Evolutionary conservation across 2,888 invertebrate species (phyloP).

Genomic region (Drosophila acutilabella): DNA sequence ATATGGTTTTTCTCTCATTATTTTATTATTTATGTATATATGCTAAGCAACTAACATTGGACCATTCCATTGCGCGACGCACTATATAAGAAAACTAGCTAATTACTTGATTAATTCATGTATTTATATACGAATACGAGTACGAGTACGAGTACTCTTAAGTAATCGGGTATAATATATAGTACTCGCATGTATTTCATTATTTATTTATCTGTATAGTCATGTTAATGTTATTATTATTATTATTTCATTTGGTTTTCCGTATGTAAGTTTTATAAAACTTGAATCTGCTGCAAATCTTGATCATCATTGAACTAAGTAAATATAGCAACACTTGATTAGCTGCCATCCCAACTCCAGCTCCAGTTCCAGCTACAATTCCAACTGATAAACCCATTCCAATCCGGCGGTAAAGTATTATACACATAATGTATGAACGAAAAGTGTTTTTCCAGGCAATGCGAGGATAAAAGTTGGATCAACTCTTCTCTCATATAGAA

Average conservation of each 20-base stretch:
- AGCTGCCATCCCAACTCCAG: conserved; percentile 25
- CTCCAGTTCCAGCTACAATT: conserved; percentile 33
- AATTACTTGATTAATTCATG: conserved; percentile 67
- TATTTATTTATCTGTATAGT: conserved; percentile 26
- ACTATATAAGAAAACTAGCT: conserved; percentile 81
- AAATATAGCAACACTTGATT: conserved; percentile 16
- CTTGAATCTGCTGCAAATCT: conserved; percentile 45
- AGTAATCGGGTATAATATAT: conserved; percentile 40
- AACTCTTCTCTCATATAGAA: conserved; percentile 66
- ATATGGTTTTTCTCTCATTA: conserved; percentile 42
- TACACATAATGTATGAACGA: conserved; percentile 63
- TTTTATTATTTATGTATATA: conserved; percentile 62
- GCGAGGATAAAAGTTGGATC: conserved; percentile 52
- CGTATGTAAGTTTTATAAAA: conserved; percentile 51
- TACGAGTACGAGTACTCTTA: conserved; percentile 22
- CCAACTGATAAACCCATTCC: conserved; percentile 30
- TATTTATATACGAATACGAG: conserved; percentile 26
- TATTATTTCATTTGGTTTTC: conserved; percentile 13
- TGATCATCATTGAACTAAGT: conserved; percentile 8
- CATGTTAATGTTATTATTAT: conserved; percentile 38
- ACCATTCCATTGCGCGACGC: conserved; percentile 81
- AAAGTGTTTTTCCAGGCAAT: conserved; percentile 51
- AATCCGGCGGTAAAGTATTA: conserved; percentile 56
- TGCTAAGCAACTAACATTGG: conserved; percentile 81
- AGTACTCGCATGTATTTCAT: conserved; percentile 39